Percentiles rank a stretch among this genome's conserved stretches.
These are phyloP conservation scores for Cyclura pinguis DNA, from an alignment of 2,797 vertebrate species.

Conservation along the genomic window DNA sequence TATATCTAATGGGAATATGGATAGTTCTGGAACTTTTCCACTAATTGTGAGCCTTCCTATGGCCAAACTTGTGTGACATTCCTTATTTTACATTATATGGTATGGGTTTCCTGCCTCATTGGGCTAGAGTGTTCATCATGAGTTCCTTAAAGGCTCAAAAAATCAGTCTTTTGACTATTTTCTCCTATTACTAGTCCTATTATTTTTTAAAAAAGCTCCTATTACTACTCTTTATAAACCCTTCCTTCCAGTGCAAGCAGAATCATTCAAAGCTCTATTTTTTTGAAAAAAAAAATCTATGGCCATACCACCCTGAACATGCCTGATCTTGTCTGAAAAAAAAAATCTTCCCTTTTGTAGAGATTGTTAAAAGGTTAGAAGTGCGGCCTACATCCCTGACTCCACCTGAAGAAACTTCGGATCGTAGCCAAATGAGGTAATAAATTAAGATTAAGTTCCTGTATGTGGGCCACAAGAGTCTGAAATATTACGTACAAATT, in stretches of 20 bases:
- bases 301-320: no score
- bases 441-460: background rate
- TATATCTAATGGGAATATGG: background rate
- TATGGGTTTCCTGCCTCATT: background rate
- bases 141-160: background rate
- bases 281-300: background rate
- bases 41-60: background rate
- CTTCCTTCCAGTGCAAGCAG: background rate
- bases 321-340: no score
- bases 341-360: background rate
- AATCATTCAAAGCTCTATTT: background rate
- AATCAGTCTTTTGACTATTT: no score
- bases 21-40: background rate
- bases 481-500: background rate
- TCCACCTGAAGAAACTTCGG: background rate
- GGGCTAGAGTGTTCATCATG: no score
- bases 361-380: background rate
- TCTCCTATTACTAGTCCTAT: no score
- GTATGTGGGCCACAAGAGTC: background rate
- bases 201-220: no score
- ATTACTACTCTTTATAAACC: background rate
- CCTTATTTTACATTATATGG: background rate
- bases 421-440: background rate
- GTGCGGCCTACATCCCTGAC: accelerated
- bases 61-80: background rate